These are phyloP conservation scores for Rhinoraja longicauda DNA, from an alignment of 2,797 vertebrate species.

Conservation along the genomic window DNA sequence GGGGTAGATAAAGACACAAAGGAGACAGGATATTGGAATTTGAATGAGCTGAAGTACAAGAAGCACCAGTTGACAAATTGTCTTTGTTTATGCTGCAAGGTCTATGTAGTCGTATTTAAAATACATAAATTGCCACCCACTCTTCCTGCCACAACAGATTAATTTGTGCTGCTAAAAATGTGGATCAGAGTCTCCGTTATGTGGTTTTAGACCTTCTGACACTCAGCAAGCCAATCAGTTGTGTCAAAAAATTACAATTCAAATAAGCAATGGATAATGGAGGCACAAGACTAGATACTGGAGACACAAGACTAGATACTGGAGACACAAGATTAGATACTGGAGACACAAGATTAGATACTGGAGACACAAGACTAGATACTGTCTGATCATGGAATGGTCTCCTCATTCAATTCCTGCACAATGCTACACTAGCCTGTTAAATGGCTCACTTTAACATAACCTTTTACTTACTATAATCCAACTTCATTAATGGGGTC, in stretches of 20 bases:
- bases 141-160: neutral
- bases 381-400: too few species aligned
- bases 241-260: neutral
- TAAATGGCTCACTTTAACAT: neutral
- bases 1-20: too few species aligned
- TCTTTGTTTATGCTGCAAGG: too few species aligned
- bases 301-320: too few species aligned
- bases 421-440: neutral
- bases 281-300: too few species aligned
- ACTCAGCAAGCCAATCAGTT: neutral
- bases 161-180: neutral
- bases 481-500: neutral
- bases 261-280: neutral
- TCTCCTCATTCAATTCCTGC: neutral
- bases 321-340: too few species aligned
- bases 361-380: too few species aligned
- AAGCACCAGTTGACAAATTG: too few species aligned
- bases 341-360: too few species aligned
- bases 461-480: neutral
- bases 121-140: neutral
- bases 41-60: too few species aligned
- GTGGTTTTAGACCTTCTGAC: neutral
- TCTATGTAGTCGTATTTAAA: neutral
- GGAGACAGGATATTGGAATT: too few species aligned
- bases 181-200: neutral